Base-by-base conservation (phyloP, 2,113 vertebrate genomes). In the Apodemus speciosus region DNA sequence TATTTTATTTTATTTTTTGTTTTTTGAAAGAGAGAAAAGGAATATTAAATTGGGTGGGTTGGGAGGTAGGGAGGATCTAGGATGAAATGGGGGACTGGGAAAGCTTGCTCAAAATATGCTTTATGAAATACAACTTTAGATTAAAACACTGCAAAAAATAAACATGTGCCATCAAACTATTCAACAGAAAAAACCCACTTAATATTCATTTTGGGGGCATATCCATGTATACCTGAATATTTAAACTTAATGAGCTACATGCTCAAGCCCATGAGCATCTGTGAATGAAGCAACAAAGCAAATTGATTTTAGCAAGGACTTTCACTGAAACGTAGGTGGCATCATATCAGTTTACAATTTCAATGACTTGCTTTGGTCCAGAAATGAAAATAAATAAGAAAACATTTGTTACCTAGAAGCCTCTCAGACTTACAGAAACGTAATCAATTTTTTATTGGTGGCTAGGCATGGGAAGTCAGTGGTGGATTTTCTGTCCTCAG, bases 371-470 rank as follows among this genome's bases (percentile, higher is more conserved):
- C 72, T 96, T 73, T 56, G 96, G 96, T 91, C 96, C 91, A 96
- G 95, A 96, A 97, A 97, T 86, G 93, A n/a, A n/a, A 95, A 80
- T 58, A 80, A 95, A 97, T 97, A 94, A 46, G 89, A 95, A 96
- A 51, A 95, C 95, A 97, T 97, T 95, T 87, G 0, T 93, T 98
- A 95, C 90, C 79, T 98, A 94, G 90, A 97, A 97, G 95, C 64
- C 93, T 96, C 89, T 97, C 96, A 98, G 97, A 98, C 71, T 53
- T 97, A 96, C 58, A 97, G 88, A 97, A 97, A 43, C 75, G 43
- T 62, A 95, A 97, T 97, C 30, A 91, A 51, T 97, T 97, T 97
- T 97, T 97, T 88, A 96, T 97, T 95, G 97, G 94, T 95, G 94
- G 77, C 76, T 97, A 95, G 95, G 94, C 40, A 87, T 46, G 68